Evolutionary conservation across 2,113 vertebrate species (phyloP).

Genomic region (Nothobranchius kuhntae): DNA sequence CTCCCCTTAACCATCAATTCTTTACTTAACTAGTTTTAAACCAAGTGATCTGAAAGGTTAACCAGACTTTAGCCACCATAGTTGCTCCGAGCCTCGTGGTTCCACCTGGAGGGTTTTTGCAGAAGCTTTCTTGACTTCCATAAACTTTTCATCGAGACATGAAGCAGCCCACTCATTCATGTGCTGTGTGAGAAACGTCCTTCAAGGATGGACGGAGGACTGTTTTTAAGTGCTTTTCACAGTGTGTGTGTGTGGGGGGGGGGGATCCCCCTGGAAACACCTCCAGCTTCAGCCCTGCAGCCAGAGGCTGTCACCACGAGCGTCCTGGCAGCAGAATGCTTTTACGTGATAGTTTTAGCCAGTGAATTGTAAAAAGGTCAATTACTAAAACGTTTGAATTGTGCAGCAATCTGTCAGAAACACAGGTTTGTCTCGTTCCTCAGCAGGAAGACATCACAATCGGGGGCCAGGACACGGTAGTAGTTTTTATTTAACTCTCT

Average conservation of each 20-base stretch:
- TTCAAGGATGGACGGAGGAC: constrained; percentile 8
- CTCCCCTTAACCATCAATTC: constrained; percentile 5
- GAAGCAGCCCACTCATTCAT: neutral
- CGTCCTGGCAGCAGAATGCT: constrained; percentile 23
- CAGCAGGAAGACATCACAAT: constrained; percentile 69
- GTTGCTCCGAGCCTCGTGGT: constrained; percentile 1
- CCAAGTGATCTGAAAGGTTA: constrained; percentile 6
- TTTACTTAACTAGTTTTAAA: constrained; percentile 3
- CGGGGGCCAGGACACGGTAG: constrained; percentile 65
- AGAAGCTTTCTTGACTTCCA: neutral
- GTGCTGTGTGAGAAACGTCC: neutral
- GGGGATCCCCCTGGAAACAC: constrained; percentile 33
- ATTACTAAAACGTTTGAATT: constrained; percentile 37
- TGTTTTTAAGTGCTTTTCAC: constrained; percentile 14
- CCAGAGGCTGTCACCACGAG: constrained; percentile 7
- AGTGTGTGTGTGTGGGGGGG: neutral
- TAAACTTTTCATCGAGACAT: neutral
- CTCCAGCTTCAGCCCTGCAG: constrained; percentile 24
- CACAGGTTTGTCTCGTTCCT: constrained; percentile 76
- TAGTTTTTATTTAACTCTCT: constrained; percentile 61
- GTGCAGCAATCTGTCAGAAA: constrained; percentile 59
- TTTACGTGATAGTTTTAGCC: constrained; percentile 25
- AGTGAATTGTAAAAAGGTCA: constrained; percentile 34
- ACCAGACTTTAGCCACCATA: constrained; percentile 1
- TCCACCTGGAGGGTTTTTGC: constrained; percentile 16